Evolutionary conservation across 1,140 invertebrate species (phyloP), one percentile per base, ranked within the genome.

Genomic region (Lordiphosa collinella): DNA sequence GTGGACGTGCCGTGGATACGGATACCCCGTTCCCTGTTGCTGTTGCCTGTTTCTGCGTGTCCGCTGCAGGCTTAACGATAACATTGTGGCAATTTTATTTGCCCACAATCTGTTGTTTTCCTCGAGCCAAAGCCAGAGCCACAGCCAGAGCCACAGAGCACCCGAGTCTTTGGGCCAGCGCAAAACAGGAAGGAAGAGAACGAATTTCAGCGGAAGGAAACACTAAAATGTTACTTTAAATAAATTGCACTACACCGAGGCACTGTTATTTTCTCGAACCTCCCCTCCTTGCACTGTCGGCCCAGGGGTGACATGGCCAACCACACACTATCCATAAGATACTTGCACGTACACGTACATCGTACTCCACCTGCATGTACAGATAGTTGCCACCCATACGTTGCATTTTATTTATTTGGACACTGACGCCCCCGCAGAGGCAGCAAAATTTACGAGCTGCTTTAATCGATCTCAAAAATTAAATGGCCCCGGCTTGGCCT

Each of bases 211-310:
- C 76, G 84, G 84, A 87, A 87, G 84, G 84, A 87, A 87, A 79
- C 84, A 87, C 82, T 87, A 87, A 87, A 87, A 86, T 87, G 76
- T 86, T 86, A 86, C 74, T 79, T 86, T 84, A 68, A 78, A 86
- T 72, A 78, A 82, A 86, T 82, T 82, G 70, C 82, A 76, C 69
- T 84, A 72, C 59, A 64, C 51, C 55, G 34, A 46, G 60, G 40
- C 34, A 37, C 64, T 59, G 64, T 65, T 67, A 67, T 66, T 67
- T 67, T 41, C 22, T 35, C 6, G 11, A 25, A 22, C 31, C 48
- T 12, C 38, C 38, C 14, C 14, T 16, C 37, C 41, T 12, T 7
- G n/a, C 12, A 10, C 46, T 6, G 10, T 6, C 13, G 48, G 34
- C 62, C 67, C 53, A 63, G 58, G 71, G 73, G 73, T 67, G 73